phyloP scores from a whole-genome alignment of 2,888 invertebrate species.

The Polyommatus icarus region DNA sequence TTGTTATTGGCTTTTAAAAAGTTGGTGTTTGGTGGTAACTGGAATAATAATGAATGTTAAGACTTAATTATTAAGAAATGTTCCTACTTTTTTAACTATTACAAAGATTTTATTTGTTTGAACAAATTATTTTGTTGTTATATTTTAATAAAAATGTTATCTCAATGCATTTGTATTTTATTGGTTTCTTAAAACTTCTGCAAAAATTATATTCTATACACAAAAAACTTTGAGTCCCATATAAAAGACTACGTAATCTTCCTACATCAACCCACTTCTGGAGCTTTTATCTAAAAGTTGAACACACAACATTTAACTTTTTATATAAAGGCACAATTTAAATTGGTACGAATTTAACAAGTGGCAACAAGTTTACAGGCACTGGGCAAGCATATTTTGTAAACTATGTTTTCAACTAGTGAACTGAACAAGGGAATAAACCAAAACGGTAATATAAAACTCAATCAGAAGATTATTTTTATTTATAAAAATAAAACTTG shows the following conservation, averaged over 20 bases:
- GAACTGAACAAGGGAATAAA: not conserved
- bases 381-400: not conserved
- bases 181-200: not conserved
- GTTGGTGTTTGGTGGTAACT: not conserved
- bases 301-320: too few relatives aligned
- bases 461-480: not conserved
- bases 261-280: too few relatives aligned
- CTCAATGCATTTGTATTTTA: not conserved
- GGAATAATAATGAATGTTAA: not conserved
- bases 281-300: too few relatives aligned
- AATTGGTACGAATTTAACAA: too few relatives aligned
- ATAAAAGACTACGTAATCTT: too few relatives aligned
- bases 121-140: conserved; percentile 11
- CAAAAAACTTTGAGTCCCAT: too few relatives aligned
- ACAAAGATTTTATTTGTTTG: not conserved
- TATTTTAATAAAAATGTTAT: conserved; percentile 17
- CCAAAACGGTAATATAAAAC: not conserved
- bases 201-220: too few relatives aligned
- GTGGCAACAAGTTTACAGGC: too few relatives aligned
- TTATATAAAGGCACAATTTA: too few relatives aligned
- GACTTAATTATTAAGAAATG: not conserved
- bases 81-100: not conserved
- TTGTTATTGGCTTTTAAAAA: not conserved
- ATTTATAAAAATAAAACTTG: conserved; percentile 23
- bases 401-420: not conserved